Evolutionary conservation across 2,888 invertebrate species (phyloP), one percentile per base, ranked within the genome.

Genomic region (Noctua comes): DNA sequence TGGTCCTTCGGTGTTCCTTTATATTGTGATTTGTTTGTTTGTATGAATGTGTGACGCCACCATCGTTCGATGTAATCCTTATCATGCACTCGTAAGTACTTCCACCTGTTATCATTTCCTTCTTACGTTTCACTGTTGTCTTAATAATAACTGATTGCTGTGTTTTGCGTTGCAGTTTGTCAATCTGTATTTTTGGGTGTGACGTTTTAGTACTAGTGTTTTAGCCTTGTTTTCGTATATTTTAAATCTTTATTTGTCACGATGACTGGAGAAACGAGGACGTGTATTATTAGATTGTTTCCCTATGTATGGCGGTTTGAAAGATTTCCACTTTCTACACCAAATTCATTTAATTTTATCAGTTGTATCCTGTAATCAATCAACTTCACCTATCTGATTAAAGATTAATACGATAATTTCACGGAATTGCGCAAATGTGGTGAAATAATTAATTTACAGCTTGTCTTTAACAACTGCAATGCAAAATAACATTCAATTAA

Each of bases 71-170:
- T 71, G 43, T 73, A 43, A 73, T 73, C 57, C 64, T 68, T 70
- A 51, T 73, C 57, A 51, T 66, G n/a, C 51, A 76, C 68, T 73
- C 48, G 40, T 51, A 27, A 64, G 69, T 79, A 76, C 66, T 73
- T 66, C 69, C 27, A 54, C 57, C 51, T 76, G 51, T 73, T 83
- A 83, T 80, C 76, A 64, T 51, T 83, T 83, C 73, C 64, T 70
- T 77, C 31, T 71, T 68, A 57, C 70, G 57, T 73, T 40, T 80
- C 68, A 57, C 48, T 68, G 48, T 73, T 70, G 57, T 69, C 13
- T 54, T 27, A 57, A 73, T 73, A 80, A 76, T 40, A 70, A 27
- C 43, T 71, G 64, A 82, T 82, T 68, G 57, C 59, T 68, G 18
- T 66, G 40, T 69, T 62, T 62, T 73, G 64, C 16, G 27, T 72